These are phyloP conservation scores for Myiagra hebetior DNA, from an alignment of 2,113 vertebrate genomes.

Conservation along the genomic window DNA sequence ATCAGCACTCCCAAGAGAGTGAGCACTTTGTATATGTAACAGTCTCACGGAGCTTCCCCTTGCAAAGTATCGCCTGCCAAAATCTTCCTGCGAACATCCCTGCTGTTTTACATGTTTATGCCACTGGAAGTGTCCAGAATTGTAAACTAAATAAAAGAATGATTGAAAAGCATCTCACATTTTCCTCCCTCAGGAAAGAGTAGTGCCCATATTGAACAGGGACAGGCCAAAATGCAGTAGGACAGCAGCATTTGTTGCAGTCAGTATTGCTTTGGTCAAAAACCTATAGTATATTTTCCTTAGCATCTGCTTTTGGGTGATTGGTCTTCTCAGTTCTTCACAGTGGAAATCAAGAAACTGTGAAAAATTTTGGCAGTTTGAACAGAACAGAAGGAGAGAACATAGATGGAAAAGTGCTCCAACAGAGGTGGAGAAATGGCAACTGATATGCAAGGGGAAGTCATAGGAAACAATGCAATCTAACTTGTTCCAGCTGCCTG, in stretches of 20 bases:
- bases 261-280: not conserved
- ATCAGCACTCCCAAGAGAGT: not conserved
- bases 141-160: not conserved
- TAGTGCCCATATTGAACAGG: not conserved
- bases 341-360: not conserved
- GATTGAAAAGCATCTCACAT: not conserved
- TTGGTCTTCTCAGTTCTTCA: not conserved
- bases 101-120: not conserved
- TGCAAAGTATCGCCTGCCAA: not conserved
- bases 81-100: not conserved
- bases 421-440: conserved; percentile 48
- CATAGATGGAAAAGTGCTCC: not conserved
- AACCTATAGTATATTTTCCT: not conserved
- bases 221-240: not conserved
- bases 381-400: conserved; percentile 46
- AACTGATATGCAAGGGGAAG: conserved; percentile 39
- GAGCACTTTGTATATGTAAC: not conserved
- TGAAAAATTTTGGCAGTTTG: conserved; percentile 5
- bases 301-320: not conserved
- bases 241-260: not conserved
- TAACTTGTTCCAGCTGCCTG: conserved; percentile 66
- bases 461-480: conserved; percentile 65
- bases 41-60: not conserved
- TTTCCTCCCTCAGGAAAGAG: not conserved
- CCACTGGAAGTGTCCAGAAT: not conserved